phyloP scores from a whole-genome alignment of 2,797 vertebrate genomes.

The Clarias fuscus region DNA sequence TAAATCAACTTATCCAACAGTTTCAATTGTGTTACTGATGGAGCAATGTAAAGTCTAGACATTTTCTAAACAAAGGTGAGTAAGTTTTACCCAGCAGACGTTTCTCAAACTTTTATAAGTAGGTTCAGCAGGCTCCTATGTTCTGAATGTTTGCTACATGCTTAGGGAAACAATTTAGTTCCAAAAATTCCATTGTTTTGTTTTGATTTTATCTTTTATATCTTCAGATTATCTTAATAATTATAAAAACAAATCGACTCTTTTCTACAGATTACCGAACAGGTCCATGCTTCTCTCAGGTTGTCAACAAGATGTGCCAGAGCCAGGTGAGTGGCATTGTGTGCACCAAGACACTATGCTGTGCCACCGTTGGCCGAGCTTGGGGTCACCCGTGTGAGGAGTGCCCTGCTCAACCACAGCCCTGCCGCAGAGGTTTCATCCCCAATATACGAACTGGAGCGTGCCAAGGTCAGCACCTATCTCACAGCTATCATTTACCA shows the following conservation, averaged over 20 bases:
- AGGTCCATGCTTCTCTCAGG: conserved; percentile 76
- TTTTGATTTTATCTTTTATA: not conserved
- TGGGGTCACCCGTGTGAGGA: conserved; percentile 79
- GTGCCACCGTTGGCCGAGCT: conserved; percentile 74
- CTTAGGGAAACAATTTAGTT: not conserved
- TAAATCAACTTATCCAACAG: not conserved
- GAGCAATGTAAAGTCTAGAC: not conserved
- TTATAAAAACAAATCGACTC: not conserved
- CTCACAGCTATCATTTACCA: not conserved
- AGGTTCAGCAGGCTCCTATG: not conserved
- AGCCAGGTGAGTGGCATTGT: conserved; percentile 76
- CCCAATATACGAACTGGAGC: conserved; percentile 76
- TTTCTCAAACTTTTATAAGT: not conserved
- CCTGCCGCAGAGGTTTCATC: conserved; percentile 76
- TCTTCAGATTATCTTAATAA: not conserved
- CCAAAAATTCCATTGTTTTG: not conserved
- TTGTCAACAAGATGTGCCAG: conserved; percentile 75
- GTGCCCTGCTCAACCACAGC: conserved; percentile 74
- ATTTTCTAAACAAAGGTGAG: not conserved
- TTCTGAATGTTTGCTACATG: not conserved
- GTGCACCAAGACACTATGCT: conserved; percentile 78
- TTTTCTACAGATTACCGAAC: conserved; percentile 73
- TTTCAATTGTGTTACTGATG: not conserved
- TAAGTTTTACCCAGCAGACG: not conserved
- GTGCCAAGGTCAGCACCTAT: conserved; percentile 74